Conservation (phyloP, 2,113 vertebrate species). For the Mesembrinibis cayennensis region DNA sequence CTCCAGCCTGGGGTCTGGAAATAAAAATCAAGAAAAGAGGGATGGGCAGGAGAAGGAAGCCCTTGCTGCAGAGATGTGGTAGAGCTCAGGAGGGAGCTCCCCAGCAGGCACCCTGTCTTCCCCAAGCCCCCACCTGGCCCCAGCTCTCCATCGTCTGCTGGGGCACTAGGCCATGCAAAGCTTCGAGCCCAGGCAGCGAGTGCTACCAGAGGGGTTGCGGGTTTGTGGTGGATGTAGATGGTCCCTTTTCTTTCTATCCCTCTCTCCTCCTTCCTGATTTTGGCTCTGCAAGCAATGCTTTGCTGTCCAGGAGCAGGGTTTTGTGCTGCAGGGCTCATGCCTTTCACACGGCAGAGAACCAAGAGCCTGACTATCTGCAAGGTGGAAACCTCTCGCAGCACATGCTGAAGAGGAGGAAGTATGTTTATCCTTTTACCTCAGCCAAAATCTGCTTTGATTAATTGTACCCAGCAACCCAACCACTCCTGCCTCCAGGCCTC, state of each 20-base stretch:
- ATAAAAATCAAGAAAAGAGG: neutral
- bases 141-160: neutral
- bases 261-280: neutral
- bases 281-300: neutral
- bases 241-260: neutral
- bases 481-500: neutral
- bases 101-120: neutral
- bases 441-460: neutral
- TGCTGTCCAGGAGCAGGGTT: fast-evolving
- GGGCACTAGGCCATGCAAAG: neutral
- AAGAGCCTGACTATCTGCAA: neutral
- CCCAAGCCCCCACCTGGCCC: neutral
- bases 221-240: neutral
- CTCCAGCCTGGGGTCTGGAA: neutral
- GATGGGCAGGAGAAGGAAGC: neutral
- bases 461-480: neutral
- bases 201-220: neutral
- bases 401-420: neutral
- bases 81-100: neutral
- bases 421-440: neutral
- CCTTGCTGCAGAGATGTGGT: neutral
- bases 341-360: neutral
- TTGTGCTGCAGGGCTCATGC: neutral
- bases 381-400: neutral
- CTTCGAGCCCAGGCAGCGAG: neutral